Conservation (phyloP, 2,113 vertebrate genomes). For the Aphyosemion australe region DNA sequence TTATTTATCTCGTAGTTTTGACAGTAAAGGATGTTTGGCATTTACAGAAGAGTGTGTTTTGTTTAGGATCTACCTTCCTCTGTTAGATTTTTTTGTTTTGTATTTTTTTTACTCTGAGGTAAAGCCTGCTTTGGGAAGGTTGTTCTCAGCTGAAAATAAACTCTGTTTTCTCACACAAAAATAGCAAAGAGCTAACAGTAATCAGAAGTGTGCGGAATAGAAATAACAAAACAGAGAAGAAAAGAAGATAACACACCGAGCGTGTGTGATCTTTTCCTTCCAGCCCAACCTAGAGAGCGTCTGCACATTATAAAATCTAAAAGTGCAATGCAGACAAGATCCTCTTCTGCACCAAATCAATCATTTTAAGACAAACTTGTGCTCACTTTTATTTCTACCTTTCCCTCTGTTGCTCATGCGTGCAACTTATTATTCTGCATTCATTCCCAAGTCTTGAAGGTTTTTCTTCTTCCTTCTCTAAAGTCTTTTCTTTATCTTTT, state of each 20-base stretch:
- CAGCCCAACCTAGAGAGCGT: slow-evolving; percentile 59
- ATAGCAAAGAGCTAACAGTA: slow-evolving; percentile 67
- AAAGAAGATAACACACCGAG: slow-evolving; percentile 35
- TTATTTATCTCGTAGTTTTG: not conserved
- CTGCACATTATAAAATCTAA: slow-evolving; percentile 65
- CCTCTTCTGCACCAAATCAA: slow-evolving; percentile 58
- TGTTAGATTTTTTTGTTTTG: slow-evolving; percentile 6
- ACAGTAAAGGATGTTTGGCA: not conserved
- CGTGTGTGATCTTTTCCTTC: slow-evolving; percentile 62
- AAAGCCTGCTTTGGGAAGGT: slow-evolving; percentile 42
- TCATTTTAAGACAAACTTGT: slow-evolving; percentile 45
- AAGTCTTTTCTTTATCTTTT: slow-evolving; percentile 25
- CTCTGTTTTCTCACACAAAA: slow-evolving; percentile 61
- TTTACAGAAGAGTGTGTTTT: slow-evolving; percentile 3
- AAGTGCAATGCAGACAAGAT: slow-evolving; percentile 65
- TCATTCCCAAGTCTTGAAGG: slow-evolving; percentile 25
- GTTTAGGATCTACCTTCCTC: slow-evolving; percentile 41
- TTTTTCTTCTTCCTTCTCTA: slow-evolving; percentile 15
- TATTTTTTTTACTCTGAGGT: slow-evolving; percentile 44
- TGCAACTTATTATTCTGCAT: slow-evolving; percentile 24
- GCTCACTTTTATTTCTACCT: slow-evolving; percentile 13
- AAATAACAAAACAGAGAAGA: slow-evolving; percentile 14
- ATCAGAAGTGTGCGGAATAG: slow-evolving; percentile 54
- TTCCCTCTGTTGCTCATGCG: slow-evolving; percentile 22
- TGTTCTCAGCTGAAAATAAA: slow-evolving; percentile 49